phyloP scores from a whole-genome alignment of 2,113 vertebrate species.

The Bubo bubo region DNA sequence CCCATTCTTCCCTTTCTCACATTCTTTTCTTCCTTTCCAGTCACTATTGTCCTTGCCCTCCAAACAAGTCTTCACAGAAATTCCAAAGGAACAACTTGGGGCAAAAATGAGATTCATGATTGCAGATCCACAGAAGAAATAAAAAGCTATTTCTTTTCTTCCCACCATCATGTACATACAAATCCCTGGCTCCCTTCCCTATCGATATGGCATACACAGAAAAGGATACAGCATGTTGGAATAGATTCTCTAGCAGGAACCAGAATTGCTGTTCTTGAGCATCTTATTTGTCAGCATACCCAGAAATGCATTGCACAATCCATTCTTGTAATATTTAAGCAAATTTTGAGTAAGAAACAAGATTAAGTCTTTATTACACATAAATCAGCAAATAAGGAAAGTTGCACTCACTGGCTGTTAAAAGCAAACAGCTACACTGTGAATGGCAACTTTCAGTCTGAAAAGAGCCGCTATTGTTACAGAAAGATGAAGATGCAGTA shows the following conservation, averaged over 20 bases:
- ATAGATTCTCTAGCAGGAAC: neutral
- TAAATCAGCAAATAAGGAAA: neutral
- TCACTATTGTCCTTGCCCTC: neutral
- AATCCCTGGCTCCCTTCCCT: neutral
- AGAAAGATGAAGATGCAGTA: neutral
- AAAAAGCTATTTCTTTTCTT: neutral
- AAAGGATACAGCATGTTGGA: neutral
- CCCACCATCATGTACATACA: neutral
- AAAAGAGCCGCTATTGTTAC: neutral
- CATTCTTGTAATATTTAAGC: neutral
- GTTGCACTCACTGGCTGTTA: neutral
- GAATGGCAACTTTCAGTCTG: neutral
- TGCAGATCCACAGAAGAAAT: neutral
- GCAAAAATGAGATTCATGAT: neutral
- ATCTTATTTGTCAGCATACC: neutral
- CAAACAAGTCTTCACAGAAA: neutral
- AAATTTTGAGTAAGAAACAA: neutral
- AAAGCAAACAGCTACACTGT: neutral
- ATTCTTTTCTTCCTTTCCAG: neutral
- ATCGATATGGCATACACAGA: accelerated
- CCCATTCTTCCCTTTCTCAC: neutral
- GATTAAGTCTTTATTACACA: neutral
- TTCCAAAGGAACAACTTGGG: neutral
- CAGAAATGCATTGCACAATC: neutral
- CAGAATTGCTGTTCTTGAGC: neutral